These are phyloP conservation scores for Aptenodytes patagonicus DNA, from an alignment of 2,113 vertebrate genomes.

Conservation along the genomic window DNA sequence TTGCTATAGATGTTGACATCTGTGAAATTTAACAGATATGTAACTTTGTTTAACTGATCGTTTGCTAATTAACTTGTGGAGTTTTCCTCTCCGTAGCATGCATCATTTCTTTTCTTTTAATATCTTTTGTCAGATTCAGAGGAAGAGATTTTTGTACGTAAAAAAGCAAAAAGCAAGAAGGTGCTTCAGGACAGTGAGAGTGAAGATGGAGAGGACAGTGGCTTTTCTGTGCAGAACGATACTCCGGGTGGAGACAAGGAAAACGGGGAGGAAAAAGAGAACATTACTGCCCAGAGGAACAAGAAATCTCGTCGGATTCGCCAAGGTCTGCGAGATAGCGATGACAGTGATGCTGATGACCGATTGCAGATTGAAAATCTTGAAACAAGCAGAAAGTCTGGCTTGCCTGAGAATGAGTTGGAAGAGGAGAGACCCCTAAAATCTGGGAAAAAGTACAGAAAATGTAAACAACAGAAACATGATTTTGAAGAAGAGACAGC, in stretches of 20 bases:
- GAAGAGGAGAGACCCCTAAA: background rate
- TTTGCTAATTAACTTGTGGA: background rate
- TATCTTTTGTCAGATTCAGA: conserved; percentile 80
- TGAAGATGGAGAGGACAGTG: conserved; percentile 75
- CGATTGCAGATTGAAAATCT: background rate
- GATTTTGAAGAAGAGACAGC: background rate
- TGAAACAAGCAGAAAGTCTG: background rate
- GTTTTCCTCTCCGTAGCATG: background rate
- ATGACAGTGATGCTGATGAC: conserved; percentile 65
- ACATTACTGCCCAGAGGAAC: background rate
- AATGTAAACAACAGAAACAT: background rate
- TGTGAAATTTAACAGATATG: background rate
- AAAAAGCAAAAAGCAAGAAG: conserved; percentile 79
- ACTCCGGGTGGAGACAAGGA: conserved; percentile 27
- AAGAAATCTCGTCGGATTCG: conserved; percentile 35
- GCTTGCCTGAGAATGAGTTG: background rate
- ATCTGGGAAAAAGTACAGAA: conserved; percentile 35
- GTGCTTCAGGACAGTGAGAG: conserved; percentile 85
- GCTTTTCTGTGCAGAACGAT: background rate
- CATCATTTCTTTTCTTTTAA: background rate
- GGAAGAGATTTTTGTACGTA: conserved; percentile 81
- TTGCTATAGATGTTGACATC: background rate
- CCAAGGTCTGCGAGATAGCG: conserved; percentile 60
- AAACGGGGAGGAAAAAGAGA: conserved; percentile 28
- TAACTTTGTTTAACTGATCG: background rate